Evolutionary conservation across 1,140 invertebrate species (phyloP).

Genomic region (Caenorhabditis brenneri): DNA sequence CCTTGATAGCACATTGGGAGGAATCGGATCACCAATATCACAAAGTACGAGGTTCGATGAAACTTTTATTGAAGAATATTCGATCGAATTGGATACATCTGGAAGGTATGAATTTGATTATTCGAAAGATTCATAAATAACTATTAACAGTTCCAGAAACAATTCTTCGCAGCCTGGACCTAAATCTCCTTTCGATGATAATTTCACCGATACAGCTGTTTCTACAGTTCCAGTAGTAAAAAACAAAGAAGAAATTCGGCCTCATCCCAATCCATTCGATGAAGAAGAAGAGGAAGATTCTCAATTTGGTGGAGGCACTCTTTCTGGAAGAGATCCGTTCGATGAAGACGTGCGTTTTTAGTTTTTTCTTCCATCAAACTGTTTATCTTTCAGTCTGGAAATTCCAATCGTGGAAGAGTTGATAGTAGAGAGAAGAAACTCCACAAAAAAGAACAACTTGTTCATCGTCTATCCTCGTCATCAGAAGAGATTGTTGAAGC

Average conservation of each 20-base stretch:
- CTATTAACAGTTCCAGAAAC: not conserved
- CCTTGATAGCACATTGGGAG: not conserved
- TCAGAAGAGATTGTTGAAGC: constrained; percentile 46
- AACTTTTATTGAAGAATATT: constrained; percentile 45
- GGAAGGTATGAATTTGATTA: not conserved
- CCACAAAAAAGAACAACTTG: constrained; percentile 17
- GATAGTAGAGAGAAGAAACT: not conserved
- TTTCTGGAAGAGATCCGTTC: constrained; percentile 50
- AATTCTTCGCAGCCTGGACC: not conserved
- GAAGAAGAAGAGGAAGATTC: constrained; percentile 16
- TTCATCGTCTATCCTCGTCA: constrained; percentile 36
- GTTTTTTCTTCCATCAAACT: not conserved
- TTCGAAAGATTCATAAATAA: not conserved
- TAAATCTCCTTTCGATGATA: constrained; percentile 19
- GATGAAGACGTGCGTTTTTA: constrained; percentile 33
- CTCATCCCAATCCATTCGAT: constrained; percentile 41
- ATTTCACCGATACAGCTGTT: not conserved
- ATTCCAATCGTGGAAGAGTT: not conserved
- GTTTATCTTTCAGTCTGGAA: not conserved
- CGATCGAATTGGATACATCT: constrained; percentile 22
- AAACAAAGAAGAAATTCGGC: not conserved
- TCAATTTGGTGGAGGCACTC: constrained; percentile 28
- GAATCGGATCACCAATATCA: constrained; percentile 39
- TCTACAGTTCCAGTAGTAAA: not conserved
- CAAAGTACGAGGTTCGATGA: constrained; percentile 44